A percentile compares a stretch with the other conserved stretches of the same genome.
Conservation (phyloP, 1,140 invertebrate genomes). For the Achroia grisella region DNA sequence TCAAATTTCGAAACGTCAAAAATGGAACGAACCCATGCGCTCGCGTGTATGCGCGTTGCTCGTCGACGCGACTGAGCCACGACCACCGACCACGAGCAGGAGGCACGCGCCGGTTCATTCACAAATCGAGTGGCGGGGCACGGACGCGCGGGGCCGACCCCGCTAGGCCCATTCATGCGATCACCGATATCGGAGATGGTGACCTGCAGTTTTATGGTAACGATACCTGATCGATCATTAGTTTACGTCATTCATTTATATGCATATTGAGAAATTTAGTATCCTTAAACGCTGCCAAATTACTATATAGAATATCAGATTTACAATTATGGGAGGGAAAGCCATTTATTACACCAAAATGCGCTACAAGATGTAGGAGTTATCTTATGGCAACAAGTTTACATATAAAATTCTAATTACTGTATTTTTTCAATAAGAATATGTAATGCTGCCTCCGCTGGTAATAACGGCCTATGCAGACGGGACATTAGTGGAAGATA, state of each 20-base stretch:
- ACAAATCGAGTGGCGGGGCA: constrained; percentile 56
- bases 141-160: constrained; percentile 20
- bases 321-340: no score
- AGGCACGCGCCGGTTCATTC: constrained; percentile 68
- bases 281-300: no score
- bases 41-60: constrained; percentile 46
- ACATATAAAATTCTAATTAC: no score
- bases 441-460: no score
- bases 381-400: no score
- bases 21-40: constrained; percentile 35
- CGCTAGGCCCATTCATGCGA: constrained; percentile 51
- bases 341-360: no score
- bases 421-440: no score
- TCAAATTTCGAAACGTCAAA: constrained; percentile 52
- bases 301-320: no score
- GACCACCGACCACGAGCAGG: constrained; percentile 27
- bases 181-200: constrained; percentile 26
- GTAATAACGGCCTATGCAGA: no score
- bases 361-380: no score
- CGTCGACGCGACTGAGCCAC: constrained; percentile 54
- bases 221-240: not conserved
- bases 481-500: no score
- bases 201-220: constrained; percentile 22
- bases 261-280: not conserved
- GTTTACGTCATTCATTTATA: constrained; percentile 1